A percentile compares a stretch with the other conserved stretches of the same genome.
phyloP scores from a whole-genome alignment of 2,113 vertebrate species.

The Ailurus styani region DNA sequence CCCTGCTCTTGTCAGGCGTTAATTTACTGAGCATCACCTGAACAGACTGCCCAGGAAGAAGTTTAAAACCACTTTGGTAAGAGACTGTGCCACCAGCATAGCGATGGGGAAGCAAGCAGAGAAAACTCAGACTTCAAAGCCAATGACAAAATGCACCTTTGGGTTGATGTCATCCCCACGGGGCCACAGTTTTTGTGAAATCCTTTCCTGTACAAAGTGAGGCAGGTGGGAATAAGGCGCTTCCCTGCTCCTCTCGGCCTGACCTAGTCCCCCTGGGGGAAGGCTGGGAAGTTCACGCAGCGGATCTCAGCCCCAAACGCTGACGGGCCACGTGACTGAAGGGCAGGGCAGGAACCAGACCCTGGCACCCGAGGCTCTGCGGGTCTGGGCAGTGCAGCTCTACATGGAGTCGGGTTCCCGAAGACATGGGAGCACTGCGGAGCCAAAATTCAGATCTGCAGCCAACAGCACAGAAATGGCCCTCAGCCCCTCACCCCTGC shows the following conservation, averaged over 20 bases:
- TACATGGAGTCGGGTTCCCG: not conserved
- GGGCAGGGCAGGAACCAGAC: not conserved
- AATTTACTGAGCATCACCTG: not conserved
- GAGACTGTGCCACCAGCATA: not conserved
- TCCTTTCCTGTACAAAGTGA: not conserved
- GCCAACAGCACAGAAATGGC: not conserved
- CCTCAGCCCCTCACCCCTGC: not conserved
- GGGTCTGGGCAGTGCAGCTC: fast-evolving
- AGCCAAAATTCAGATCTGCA: not conserved
- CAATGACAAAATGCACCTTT: not conserved
- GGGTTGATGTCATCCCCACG: not conserved
- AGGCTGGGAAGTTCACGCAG: not conserved
- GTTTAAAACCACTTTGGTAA: not conserved
- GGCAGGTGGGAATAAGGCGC: fast-evolving
- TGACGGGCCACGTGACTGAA: fast-evolving
- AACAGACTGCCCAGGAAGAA: not conserved
- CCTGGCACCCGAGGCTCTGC: fast-evolving
- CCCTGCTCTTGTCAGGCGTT: not conserved
- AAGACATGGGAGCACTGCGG: not conserved
- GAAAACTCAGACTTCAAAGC: not conserved
- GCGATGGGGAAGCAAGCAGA: not conserved
- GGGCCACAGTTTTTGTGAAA: not conserved
- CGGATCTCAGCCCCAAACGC: not conserved
- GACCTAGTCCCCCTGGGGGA: fast-evolving
- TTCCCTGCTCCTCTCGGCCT: not conserved